A percentile compares a stretch with the other conserved stretches of the same genome.
Conservation (phyloP, 2,888 invertebrate species). For the Pelosia muscerda region DNA sequence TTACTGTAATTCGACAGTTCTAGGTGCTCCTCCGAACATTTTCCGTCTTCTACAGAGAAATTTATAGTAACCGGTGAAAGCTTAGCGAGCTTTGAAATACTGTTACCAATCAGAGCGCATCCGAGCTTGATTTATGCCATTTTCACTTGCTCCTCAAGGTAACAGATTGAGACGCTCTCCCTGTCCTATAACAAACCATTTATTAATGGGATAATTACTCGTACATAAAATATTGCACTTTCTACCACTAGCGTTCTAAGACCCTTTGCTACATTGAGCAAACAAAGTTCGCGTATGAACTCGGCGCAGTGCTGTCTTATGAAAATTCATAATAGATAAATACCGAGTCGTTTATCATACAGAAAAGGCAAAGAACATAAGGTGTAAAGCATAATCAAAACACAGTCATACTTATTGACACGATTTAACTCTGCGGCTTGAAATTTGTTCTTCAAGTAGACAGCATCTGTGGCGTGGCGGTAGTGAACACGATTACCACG, state of each 20-base stretch:
- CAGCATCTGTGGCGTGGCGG: too few species aligned
- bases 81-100: slow-evolving; percentile 43
- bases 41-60: neutral
- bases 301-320: neutral
- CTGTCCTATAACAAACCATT: slow-evolving; percentile 72
- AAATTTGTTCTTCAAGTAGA: too few species aligned
- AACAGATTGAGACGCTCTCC: slow-evolving; percentile 55
- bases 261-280: neutral
- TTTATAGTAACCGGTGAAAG: slow-evolving; percentile 38
- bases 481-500: too few species aligned
- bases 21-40: neutral
- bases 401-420: too few species aligned
- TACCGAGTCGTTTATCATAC: too few species aligned
- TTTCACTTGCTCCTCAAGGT: slow-evolving; percentile 53
- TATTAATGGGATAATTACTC: slow-evolving; percentile 73
- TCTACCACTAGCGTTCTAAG: slow-evolving; percentile 54
- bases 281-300: too few species aligned
- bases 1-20: neutral
- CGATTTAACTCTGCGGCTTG: too few species aligned
- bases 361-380: too few species aligned
- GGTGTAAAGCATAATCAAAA: too few species aligned
- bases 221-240: slow-evolving; percentile 72
- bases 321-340: too few species aligned
- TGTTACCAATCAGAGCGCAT: slow-evolving; percentile 65
- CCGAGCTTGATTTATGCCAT: slow-evolving; percentile 64